These are phyloP conservation scores for Hiodon tergisus DNA, from an alignment of 2,113 vertebrate species.

Conservation along the genomic window DNA sequence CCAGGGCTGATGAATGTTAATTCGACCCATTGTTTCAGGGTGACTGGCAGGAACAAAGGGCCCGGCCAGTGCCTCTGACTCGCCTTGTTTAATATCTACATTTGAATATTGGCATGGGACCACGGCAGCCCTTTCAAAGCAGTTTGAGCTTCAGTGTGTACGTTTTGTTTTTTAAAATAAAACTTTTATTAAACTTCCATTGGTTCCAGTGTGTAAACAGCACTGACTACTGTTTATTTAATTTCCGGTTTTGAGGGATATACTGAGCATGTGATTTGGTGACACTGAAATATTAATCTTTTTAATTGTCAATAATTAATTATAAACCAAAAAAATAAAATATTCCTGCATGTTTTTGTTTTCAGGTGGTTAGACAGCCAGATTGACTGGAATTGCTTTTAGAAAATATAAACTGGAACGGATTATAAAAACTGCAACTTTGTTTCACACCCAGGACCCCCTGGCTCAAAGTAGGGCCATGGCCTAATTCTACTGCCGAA, in stretches of 20 bases:
- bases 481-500: no score
- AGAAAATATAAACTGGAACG: no score
- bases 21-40: constrained; percentile 80
- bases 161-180: constrained; percentile 15
- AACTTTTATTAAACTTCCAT: no score
- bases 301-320: no score
- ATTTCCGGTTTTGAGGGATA: not conserved
- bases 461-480: no score
- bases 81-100: constrained; percentile 69
- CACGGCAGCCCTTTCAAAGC: constrained; percentile 42
- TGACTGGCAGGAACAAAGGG: constrained; percentile 77
- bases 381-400: no score
- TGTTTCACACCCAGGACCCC: no score
- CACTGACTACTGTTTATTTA: not conserved
- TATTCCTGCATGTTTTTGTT: no score
- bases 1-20: constrained; percentile 69
- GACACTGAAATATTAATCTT: not conserved
- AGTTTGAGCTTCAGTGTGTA: constrained; percentile 34
- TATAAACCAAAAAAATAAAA: no score
- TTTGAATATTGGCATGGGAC: constrained; percentile 65
- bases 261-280: not conserved
- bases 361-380: no score
- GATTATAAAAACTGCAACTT: no score
- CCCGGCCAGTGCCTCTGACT: constrained; percentile 60
- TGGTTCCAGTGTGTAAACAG: not conserved